phyloP scores from a whole-genome alignment of 2,113 vertebrate genomes.

The Hemichromis elongatus region DNA sequence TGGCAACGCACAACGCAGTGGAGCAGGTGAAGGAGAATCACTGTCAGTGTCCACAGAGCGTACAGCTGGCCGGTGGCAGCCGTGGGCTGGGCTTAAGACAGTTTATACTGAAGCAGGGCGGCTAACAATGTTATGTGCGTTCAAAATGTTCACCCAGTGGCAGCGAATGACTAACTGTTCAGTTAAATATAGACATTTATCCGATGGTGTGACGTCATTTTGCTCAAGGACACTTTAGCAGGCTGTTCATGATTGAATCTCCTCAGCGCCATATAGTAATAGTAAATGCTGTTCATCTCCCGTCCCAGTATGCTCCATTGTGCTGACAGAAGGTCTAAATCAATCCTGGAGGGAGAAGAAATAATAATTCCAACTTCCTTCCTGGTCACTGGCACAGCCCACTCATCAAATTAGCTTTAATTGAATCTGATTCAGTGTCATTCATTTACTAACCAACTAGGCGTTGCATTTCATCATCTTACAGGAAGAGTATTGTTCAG shows the following conservation, averaged over 20 bases:
- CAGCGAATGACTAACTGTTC: background rate
- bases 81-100: background rate
- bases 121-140: background rate
- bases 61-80: slow-evolving; percentile 39
- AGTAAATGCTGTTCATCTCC: background rate
- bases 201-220: background rate
- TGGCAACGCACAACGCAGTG: background rate
- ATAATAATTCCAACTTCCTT: slow-evolving; percentile 25
- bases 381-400: slow-evolving; percentile 15
- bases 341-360: slow-evolving; percentile 19
- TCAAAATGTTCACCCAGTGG: background rate
- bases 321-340: slow-evolving; percentile 5
- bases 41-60: slow-evolving; percentile 16
- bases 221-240: slow-evolving; percentile 1
- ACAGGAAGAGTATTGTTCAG: background rate
- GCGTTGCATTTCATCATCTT: background rate
- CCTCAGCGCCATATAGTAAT: background rate
- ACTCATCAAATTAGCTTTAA: slow-evolving; percentile 48
- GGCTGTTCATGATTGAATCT: background rate
- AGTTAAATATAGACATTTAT: background rate
- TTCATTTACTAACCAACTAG: slow-evolving; percentile 7
- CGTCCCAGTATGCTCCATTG: background rate
- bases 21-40: slow-evolving; percentile 57
- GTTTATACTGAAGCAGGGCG: background rate
- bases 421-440: slow-evolving; percentile 27